phyloP scores from a whole-genome alignment of 2,888 invertebrate genomes.

The Hypomecis atomaria region DNA sequence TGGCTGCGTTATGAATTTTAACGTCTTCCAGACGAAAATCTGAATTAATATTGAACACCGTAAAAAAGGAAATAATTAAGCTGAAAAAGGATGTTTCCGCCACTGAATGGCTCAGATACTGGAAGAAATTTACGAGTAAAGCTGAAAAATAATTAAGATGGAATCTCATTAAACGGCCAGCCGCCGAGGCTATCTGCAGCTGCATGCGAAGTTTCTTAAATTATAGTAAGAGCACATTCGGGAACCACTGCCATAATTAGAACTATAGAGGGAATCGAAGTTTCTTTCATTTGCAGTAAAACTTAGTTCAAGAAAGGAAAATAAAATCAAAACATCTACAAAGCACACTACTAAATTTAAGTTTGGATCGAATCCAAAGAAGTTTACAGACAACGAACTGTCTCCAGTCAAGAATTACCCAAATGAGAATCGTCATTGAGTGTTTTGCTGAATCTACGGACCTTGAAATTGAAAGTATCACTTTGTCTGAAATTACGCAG shows the following conservation, averaged over 20 bases:
- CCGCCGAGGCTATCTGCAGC: conserved; percentile 34
- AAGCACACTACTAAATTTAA: conserved; percentile 45
- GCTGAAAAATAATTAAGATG: conserved; percentile 74
- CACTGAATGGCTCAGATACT: conserved; percentile 65
- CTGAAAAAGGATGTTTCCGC: conserved; percentile 69
- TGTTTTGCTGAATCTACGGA: conserved; percentile 47
- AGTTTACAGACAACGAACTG: conserved; percentile 45
- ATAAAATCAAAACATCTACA: conserved; percentile 46
- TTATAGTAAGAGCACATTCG: conserved; percentile 29
- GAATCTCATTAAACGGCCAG: conserved; percentile 67
- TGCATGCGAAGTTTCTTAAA: conserved; percentile 29
- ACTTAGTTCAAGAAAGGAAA: conserved; percentile 38
- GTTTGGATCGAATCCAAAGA: conserved; percentile 55
- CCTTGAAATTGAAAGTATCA: conserved; percentile 50
- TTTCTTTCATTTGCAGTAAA: conserved; percentile 45
- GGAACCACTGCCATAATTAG: conserved; percentile 19
- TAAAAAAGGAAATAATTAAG: conserved; percentile 76
- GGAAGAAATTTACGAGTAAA: conserved; percentile 66
- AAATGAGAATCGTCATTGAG: conserved; percentile 57
- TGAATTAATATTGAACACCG: conserved; percentile 75
- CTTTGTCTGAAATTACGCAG: conserved; percentile 39
- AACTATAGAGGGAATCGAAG: conserved; percentile 22
- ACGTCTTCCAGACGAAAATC: conserved; percentile 73
- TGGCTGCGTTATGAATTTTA: conserved; percentile 79
- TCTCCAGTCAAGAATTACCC: conserved; percentile 46